phyloP scores from a whole-genome alignment of 2,888 invertebrate species.

The Dryocosmus kuriphilus region DNA sequence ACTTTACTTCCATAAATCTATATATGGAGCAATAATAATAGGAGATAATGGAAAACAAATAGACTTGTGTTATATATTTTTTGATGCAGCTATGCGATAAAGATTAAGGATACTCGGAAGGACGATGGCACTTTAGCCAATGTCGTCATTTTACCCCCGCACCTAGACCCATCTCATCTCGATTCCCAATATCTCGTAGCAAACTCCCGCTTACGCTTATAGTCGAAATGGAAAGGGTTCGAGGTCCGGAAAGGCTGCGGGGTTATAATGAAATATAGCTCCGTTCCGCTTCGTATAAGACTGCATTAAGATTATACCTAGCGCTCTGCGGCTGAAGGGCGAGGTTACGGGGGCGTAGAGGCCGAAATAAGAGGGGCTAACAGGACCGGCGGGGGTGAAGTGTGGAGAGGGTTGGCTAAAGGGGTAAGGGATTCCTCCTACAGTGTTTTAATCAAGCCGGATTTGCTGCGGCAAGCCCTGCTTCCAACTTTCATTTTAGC shows the following conservation, averaged over 20 bases:
- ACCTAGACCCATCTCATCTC: constrained; percentile 46
- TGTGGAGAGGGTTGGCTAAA: constrained; percentile 39
- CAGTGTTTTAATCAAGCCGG: constrained; percentile 78
- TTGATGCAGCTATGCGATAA: constrained; percentile 54
- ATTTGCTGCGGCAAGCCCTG: constrained; percentile 77
- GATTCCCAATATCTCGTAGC: constrained; percentile 68
- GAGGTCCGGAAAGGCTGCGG: constrained; percentile 74
- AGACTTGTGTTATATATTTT: constrained; percentile 5
- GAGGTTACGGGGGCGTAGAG: constrained; percentile 50
- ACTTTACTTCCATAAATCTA: background rate
- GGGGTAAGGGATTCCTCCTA: constrained; percentile 70
- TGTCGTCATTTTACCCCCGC: constrained; percentile 59
- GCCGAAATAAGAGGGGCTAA: constrained; percentile 54
- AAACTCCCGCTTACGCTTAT: constrained; percentile 60
- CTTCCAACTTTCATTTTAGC: constrained; percentile 77
- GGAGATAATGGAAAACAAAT: constrained; percentile 6
- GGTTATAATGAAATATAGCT: constrained; percentile 78
- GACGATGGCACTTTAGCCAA: constrained; percentile 64
- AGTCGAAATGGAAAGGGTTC: constrained; percentile 75
- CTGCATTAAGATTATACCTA: constrained; percentile 78
- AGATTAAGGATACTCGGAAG: constrained; percentile 62
- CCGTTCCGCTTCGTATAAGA: constrained; percentile 77
- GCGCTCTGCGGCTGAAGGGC: constrained; percentile 65
- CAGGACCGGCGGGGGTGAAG: constrained; percentile 42
- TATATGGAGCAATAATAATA: background rate